phyloP scores from a whole-genome alignment of 2,113 vertebrate species.

The Genyomyrus donnyi region DNA sequence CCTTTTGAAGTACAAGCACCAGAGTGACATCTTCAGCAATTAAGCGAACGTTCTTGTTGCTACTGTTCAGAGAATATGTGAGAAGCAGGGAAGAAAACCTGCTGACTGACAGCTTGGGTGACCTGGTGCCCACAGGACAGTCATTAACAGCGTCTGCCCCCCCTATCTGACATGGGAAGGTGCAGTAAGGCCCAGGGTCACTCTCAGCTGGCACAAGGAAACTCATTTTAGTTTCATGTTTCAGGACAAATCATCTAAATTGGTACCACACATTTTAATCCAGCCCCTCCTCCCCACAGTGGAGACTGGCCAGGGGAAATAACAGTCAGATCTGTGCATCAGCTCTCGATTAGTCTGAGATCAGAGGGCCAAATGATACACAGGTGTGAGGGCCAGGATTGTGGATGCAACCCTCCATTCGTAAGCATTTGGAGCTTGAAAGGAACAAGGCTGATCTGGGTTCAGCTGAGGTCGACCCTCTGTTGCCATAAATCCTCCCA shows the following conservation, averaged over 20 bases:
- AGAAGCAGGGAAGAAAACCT: conserved; percentile 38
- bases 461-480: neutral
- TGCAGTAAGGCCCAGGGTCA: conserved; percentile 61
- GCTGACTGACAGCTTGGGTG: conserved; percentile 71
- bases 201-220: conserved; percentile 65
- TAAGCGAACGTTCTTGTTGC: conserved; percentile 63
- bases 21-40: conserved; percentile 66
- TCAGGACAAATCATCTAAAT: conserved; percentile 68
- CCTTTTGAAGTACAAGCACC: conserved; percentile 61
- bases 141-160: conserved; percentile 70
- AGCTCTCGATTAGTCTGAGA: conserved; percentile 59
- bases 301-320: conserved; percentile 45
- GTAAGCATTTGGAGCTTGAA: neutral
- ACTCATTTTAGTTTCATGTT: conserved; percentile 58
- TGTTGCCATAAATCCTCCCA: neutral
- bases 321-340: conserved; percentile 55
- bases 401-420: neutral
- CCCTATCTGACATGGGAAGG: conserved; percentile 63
- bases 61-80: conserved; percentile 59
- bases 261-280: conserved; percentile 50
- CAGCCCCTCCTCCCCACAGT: conserved; percentile 25
- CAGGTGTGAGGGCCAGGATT: conserved; percentile 52
- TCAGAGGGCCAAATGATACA: conserved; percentile 52
- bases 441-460: neutral
- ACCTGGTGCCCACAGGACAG: conserved; percentile 67